Base-by-base conservation (phyloP, 2,113 vertebrate species). In the Chaetodon trifascialis region DNA sequence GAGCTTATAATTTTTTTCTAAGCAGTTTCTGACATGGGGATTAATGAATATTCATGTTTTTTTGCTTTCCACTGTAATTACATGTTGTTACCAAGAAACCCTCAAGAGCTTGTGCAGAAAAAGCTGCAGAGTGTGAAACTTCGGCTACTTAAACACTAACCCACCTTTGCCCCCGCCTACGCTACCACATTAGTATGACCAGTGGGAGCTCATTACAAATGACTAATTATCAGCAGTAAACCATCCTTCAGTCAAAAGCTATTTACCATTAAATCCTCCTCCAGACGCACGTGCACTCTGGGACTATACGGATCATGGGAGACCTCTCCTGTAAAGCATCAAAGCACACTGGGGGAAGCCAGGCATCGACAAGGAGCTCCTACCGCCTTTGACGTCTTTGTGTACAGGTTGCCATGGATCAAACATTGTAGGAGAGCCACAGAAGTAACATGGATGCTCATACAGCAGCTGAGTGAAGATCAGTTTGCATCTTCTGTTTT, bases 301-400 rank as follows among this genome's bases (percentile, higher is more conserved):
- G 49, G 70, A 58, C 51, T 70, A 0, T 46, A 9, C 19, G 54
- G 80, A 80, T 86, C 74, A 64, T 88, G 92, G 87, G 87, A 89
- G 78, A 84, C 34, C 59, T 71, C 62, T 69, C 34, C 69, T 76
- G 68, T 46, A 55, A 73, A 82, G 38, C 79, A 72, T 82, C 77
- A 73, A 68, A 77, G 70, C 59, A 7, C 82, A 23, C 49, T 1
- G 21, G 59, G 67, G 62, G 16, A 67, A 23, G 70, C 21, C 36
- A 52, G 65, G 40, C 86, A 92, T 91, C 0, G 86, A 93, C 73
- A 34, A 17, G 49, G 23, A 67, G 62, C 3, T 15, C 51, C 46
- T 79, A 0, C n/a, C 1, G 1, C 76, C 88, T 86, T 85, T 87
- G 70, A 87, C 70, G 79, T 11, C 6, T 86, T 67, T 82, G 73